These are phyloP conservation scores for Leucophora obtusa DNA, from an alignment of 2,888 invertebrate species.

Conservation along the genomic window DNA sequence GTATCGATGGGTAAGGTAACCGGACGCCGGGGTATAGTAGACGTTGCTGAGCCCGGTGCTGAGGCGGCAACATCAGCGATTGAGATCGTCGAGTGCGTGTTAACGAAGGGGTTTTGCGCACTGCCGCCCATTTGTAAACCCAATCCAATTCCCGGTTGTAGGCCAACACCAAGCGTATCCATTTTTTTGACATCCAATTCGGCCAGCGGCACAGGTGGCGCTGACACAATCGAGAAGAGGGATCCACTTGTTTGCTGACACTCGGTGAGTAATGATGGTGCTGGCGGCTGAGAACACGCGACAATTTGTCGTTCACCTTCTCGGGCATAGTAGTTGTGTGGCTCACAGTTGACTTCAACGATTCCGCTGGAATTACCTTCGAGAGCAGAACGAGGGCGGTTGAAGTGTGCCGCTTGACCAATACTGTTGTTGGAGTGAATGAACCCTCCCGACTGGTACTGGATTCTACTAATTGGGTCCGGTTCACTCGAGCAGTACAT, in stretches of 20 bases:
- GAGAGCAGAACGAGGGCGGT: slow-evolving; percentile 61
- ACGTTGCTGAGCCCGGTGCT: slow-evolving; percentile 66
- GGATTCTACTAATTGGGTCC: slow-evolving; percentile 79
- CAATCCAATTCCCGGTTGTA: slow-evolving; percentile 56
- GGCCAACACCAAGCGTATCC: slow-evolving; percentile 67
- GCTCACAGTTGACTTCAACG: slow-evolving; percentile 60
- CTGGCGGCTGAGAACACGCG: slow-evolving; percentile 71
- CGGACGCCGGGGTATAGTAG: slow-evolving; percentile 79
- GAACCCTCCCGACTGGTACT: slow-evolving; percentile 79
- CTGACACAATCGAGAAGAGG: slow-evolving; percentile 84
- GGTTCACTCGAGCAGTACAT: slow-evolving; percentile 79
- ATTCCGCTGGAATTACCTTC: slow-evolving; percentile 65
- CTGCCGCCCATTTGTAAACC: slow-evolving; percentile 67
- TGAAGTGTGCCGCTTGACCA: slow-evolving; percentile 53
- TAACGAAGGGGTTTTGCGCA: slow-evolving; percentile 64
- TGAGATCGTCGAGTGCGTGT: slow-evolving; percentile 61
- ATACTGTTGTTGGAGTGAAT: slow-evolving; percentile 71
- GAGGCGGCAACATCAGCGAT: slow-evolving; percentile 57
- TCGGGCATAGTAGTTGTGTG: slow-evolving; percentile 42
- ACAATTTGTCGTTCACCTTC: slow-evolving; percentile 63
- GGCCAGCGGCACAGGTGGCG: slow-evolving; percentile 81
- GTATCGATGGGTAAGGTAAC: slow-evolving; percentile 79
- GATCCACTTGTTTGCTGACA: slow-evolving; percentile 80
- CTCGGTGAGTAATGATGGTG: slow-evolving; percentile 70
- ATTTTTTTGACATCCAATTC: slow-evolving; percentile 77